Evolutionary conservation across 2,888 invertebrate genomes (phyloP).

Genomic region (Stenichneumon culpator): DNA sequence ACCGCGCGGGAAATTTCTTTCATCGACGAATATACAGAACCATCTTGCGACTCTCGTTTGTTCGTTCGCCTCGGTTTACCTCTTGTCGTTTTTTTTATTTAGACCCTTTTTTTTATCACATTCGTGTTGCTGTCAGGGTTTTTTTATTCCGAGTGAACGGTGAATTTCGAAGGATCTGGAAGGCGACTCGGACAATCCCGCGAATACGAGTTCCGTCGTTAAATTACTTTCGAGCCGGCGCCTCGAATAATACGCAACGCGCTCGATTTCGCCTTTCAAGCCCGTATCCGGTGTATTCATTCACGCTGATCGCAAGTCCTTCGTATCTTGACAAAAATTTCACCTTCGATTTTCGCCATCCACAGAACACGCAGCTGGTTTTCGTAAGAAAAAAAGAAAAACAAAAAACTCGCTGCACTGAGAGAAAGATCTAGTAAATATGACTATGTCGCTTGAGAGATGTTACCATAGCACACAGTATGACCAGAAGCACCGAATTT

Average conservation of each 20-base stretch:
- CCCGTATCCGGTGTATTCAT: not conserved
- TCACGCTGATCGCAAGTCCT: not conserved
- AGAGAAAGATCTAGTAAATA: too few relatives aligned
- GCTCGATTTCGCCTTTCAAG: conserved; percentile 3
- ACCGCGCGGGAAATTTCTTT: conserved; percentile 55
- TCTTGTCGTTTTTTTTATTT: not conserved
- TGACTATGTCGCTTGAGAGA: too few relatives aligned
- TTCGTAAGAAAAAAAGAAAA: too few relatives aligned
- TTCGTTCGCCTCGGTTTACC: not conserved
- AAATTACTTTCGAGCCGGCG: conserved; percentile 59
- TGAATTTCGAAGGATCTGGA: conserved; percentile 45
- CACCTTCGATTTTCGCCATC: not conserved
- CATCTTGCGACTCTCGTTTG: conserved; percentile 7
- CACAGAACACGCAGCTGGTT: not conserved
- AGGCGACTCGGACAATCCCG: conserved; percentile 8
- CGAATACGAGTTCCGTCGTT: not conserved
- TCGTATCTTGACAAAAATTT: not conserved
- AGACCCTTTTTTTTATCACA: not conserved
- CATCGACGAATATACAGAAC: conserved; percentile 47
- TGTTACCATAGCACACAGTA: too few relatives aligned
- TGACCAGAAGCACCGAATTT: too few relatives aligned
- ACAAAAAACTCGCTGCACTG: too few relatives aligned
- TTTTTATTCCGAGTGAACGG: conserved; percentile 26
- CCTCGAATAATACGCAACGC: not conserved
- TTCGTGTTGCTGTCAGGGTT: not conserved